phyloP scores from a whole-genome alignment of 23 tunicate species.

The Styela clava region DNA sequence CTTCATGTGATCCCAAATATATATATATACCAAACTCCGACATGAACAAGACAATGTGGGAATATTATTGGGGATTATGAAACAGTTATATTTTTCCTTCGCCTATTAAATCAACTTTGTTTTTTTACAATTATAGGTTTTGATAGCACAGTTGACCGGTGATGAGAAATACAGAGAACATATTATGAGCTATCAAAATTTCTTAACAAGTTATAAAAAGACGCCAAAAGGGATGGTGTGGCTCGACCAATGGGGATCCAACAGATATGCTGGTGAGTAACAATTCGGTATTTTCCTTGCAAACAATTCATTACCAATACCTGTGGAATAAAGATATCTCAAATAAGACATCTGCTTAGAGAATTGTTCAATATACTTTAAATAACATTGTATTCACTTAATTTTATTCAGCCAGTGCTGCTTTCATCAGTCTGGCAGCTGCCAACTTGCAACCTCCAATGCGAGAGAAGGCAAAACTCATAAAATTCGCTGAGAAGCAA shows the following conservation, averaged over 20 bases:
- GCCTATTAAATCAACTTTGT: too few species aligned
- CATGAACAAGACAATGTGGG: too few species aligned
- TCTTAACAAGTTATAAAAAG: conserved; percentile 26
- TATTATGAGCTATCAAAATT: conserved; percentile 56
- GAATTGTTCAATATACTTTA: too few species aligned
- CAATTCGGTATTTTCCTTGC: too few species aligned
- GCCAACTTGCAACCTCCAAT: conserved; percentile 62
- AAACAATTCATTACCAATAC: too few species aligned
- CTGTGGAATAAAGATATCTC: too few species aligned
- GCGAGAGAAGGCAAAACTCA: conserved; percentile 33
- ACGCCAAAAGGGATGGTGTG: conserved; percentile 95
- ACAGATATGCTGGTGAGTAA: conserved; percentile 87
- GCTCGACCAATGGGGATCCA: conserved; percentile 69
- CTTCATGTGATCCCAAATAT: too few species aligned
- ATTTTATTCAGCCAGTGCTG: conserved; percentile 68
- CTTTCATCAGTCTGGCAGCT: conserved; percentile 69
- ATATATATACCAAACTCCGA: too few species aligned
- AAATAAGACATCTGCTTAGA: too few species aligned
- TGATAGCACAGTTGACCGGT: conserved; percentile 89
- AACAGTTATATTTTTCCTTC: too few species aligned
- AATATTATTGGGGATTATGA: too few species aligned
- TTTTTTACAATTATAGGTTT: conserved; percentile 61
- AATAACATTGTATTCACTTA: too few species aligned
- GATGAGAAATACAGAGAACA: conserved; percentile 50
- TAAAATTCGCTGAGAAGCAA: conserved; percentile 52